phyloP scores from a whole-genome alignment of 2,113 vertebrate species.

The Microtus ochrogaster region DNA sequence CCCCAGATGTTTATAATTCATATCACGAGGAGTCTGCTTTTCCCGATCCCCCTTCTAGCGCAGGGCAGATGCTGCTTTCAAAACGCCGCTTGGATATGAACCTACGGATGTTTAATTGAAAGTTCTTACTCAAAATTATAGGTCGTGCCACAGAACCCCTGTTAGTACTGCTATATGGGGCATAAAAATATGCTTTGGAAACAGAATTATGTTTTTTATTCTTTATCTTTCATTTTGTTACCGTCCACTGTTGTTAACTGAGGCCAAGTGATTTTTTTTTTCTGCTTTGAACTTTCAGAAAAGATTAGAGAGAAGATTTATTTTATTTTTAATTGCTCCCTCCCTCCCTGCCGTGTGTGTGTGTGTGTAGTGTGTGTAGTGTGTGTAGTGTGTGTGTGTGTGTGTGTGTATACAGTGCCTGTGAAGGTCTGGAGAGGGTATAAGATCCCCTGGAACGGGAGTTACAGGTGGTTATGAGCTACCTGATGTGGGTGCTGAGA shows the following conservation, averaged over 20 bases:
- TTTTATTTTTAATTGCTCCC: background rate
- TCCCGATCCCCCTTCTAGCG: accelerated
- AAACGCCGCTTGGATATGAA: background rate
- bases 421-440: background rate
- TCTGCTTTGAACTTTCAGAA: background rate
- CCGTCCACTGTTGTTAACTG: background rate
- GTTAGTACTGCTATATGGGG: background rate
- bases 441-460: background rate
- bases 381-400: background rate
- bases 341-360: background rate
- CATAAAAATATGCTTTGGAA: constrained; percentile 30
- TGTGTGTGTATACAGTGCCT: background rate
- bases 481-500: background rate
- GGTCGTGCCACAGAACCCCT: background rate
- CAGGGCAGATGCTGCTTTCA: background rate
- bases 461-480: background rate
- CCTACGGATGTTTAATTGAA: background rate
- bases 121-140: background rate
- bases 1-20: background rate
- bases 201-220: background rate
- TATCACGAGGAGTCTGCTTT: background rate
- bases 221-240: background rate
- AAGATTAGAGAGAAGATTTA: background rate
- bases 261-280: background rate
- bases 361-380: background rate